Percentiles rank a stretch among this genome's conserved stretches.
Evolutionary conservation across 2,888 invertebrate genomes (phyloP).

Genomic region (Chalcis sispes): DNA sequence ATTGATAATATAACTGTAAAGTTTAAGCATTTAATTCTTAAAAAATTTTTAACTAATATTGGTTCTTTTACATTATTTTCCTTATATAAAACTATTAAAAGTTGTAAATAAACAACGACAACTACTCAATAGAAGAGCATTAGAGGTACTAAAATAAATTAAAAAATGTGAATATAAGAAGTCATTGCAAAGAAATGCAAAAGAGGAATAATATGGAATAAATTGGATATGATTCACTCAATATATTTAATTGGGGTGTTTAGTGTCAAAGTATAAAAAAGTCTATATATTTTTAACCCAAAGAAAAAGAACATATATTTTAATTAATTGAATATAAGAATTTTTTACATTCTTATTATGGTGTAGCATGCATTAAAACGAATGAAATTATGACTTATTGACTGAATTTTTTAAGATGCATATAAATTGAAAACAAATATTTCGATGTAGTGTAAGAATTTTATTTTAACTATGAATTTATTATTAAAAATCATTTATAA

Average conservation of each 20-base stretch:
- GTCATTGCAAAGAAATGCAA: slow-evolving; percentile 15
- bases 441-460: slow-evolving; percentile 38
- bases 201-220: neutral
- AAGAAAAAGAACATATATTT: slow-evolving; percentile 57
- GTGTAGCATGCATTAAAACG: slow-evolving; percentile 31
- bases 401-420: slow-evolving; percentile 51
- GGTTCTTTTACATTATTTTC: slow-evolving; percentile 44
- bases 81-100: slow-evolving; percentile 49
- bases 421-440: slow-evolving; percentile 41
- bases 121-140: slow-evolving; percentile 16
- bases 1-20: slow-evolving; percentile 36
- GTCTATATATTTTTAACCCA: slow-evolving; percentile 58
- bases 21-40: slow-evolving; percentile 43
- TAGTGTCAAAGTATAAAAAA: slow-evolving; percentile 53
- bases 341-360: slow-evolving; percentile 50
- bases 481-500: slow-evolving; percentile 29
- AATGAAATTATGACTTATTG: slow-evolving; percentile 49
- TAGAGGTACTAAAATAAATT: slow-evolving; percentile 17
- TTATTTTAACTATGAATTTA: slow-evolving; percentile 40
- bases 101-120: slow-evolving; percentile 41
- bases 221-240: slow-evolving; percentile 29
- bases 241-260: slow-evolving; percentile 29
- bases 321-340: slow-evolving; percentile 53
- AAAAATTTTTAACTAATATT: slow-evolving; percentile 23
- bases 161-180: slow-evolving; percentile 20